phyloP scores from a whole-genome alignment of 2,797 vertebrate species.

The Cryptoprocta ferox region DNA sequence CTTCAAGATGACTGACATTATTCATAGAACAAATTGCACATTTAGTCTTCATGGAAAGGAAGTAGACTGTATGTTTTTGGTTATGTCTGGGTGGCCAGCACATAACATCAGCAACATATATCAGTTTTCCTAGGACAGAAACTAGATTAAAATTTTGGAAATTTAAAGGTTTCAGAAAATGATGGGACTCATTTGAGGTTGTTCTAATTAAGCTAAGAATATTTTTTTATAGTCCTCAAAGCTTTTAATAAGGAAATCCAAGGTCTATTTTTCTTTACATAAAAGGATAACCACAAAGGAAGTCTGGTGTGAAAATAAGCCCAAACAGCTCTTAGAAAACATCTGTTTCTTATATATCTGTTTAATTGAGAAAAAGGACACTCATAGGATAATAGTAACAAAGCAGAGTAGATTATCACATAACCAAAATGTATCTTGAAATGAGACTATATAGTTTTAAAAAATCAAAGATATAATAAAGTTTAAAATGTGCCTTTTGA shows the following conservation, averaged over 20 bases:
- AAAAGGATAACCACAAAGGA: constrained; percentile 63
- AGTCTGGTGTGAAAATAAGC: constrained; percentile 55
- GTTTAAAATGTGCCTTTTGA: constrained; percentile 9
- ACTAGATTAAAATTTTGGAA: constrained; percentile 19
- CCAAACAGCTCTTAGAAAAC: constrained; percentile 55
- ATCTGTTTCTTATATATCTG: constrained; percentile 49
- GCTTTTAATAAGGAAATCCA: constrained; percentile 42
- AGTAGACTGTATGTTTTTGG: background rate
- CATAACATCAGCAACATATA: background rate
- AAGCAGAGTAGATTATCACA: background rate
- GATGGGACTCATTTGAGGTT: background rate
- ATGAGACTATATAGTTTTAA: background rate
- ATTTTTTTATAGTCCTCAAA: constrained; percentile 43
- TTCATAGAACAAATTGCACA: background rate
- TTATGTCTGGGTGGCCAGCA: background rate
- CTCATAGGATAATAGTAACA: constrained; percentile 12
- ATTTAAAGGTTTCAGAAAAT: background rate
- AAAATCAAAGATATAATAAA: constrained; percentile 17
- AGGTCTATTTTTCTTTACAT: constrained; percentile 52
- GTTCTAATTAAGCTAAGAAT: constrained; percentile 45
- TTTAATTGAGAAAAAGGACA: constrained; percentile 47
- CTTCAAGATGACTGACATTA: background rate
- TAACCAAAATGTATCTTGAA: constrained; percentile 12
- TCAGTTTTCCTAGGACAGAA: background rate
- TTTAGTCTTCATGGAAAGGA: background rate